Evolutionary conservation across 2,888 invertebrate species (phyloP).

Genomic region (Stenchaetothrips biformis): DNA sequence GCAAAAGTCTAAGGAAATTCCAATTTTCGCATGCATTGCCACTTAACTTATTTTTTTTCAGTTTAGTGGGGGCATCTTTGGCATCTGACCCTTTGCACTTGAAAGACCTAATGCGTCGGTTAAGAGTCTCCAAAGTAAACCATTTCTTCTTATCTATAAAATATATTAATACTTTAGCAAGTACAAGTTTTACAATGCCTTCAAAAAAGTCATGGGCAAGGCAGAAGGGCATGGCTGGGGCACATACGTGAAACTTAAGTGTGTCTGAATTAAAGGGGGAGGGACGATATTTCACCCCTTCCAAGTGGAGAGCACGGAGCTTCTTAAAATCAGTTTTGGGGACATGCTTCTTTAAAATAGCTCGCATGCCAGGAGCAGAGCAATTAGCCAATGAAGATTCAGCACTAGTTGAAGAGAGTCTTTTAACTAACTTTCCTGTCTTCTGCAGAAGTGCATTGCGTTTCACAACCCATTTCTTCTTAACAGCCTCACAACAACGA

Average conservation of each 20-base stretch:
- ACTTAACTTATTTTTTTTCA: neutral
- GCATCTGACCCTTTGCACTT: neutral
- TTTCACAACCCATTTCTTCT: neutral
- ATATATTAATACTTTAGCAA: neutral
- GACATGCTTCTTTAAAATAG: neutral
- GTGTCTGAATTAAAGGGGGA: neutral
- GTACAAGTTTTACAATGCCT: neutral
- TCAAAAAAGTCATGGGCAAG: constrained; percentile 8
- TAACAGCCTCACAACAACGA: neutral
- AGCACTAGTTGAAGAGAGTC: too few species aligned
- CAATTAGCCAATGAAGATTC: too few species aligned
- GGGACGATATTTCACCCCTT: neutral
- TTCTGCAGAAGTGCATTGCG: too few species aligned
- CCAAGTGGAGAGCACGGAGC: neutral
- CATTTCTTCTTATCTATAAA: neutral
- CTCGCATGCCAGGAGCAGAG: too few species aligned
- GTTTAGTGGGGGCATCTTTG: neutral
- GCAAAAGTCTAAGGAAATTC: neutral
- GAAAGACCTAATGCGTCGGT: neutral
- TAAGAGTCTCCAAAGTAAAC: neutral
- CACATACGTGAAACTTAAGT: neutral
- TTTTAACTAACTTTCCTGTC: too few species aligned
- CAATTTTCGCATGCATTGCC: neutral
- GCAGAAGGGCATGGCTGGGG: neutral
- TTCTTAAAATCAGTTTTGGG: neutral